Evolutionary conservation across 2,888 invertebrate genomes (phyloP).

Genomic region (Cabera pusaria): DNA sequence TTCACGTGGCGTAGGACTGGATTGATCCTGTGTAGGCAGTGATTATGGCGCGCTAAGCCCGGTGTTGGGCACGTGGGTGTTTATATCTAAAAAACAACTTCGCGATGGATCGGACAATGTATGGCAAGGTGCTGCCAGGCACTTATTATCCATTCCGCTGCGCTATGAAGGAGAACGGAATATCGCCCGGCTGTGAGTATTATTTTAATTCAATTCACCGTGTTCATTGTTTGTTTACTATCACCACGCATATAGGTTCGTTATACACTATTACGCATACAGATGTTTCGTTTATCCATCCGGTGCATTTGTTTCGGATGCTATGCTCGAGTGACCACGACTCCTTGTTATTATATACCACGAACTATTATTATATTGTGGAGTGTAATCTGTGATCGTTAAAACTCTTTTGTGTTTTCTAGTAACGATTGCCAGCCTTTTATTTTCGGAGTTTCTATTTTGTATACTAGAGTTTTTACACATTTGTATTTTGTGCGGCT

Average conservation of each 20-base stretch:
- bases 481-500: constrained; percentile 30
- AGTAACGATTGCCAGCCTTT: constrained; percentile 50
- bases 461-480: constrained; percentile 50
- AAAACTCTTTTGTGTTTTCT: constrained; percentile 47
- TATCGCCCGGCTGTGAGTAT: constrained; percentile 94
- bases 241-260: constrained; percentile 21
- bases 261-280: constrained; percentile 40
- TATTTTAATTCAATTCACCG: constrained; percentile 37
- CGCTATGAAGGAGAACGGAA: constrained; percentile 90
- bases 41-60: constrained; percentile 75
- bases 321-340: constrained; percentile 46
- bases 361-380: constrained; percentile 34
- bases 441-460: constrained; percentile 54
- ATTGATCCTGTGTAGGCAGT: constrained; percentile 64
- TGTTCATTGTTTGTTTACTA: constrained; percentile 25
- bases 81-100: constrained; percentile 66
- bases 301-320: constrained; percentile 57
- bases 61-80: constrained; percentile 70
- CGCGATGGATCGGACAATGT: constrained; percentile 94
- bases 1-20: constrained; percentile 46
- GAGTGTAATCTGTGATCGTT: constrained; percentile 33
- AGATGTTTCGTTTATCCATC: constrained; percentile 37
- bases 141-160: constrained; percentile 94
- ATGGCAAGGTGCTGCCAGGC: constrained; percentile 93
- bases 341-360: constrained; percentile 39